Evolutionary conservation across 53 echinoderm and acorn worm genomes (phyloP), one percentile per base, ranked within the genome.

Genomic region (Crossaster papposus): DNA sequence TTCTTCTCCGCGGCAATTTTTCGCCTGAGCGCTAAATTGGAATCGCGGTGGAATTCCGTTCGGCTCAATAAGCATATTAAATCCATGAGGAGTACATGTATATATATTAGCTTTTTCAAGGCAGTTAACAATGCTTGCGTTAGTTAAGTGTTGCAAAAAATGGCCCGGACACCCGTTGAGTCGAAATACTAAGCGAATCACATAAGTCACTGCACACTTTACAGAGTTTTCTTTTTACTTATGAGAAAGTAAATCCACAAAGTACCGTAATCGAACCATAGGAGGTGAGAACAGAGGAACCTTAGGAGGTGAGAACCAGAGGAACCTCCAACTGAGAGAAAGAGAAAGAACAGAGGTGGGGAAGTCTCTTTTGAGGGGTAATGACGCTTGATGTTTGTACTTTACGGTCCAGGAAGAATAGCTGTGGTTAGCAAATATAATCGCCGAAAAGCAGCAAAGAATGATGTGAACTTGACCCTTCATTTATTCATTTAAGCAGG

Each of bases 121-220:
- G 17, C 5, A 17, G 58, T 20, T 62, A 36, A 87, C 75, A 75
- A 87, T 76, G 62, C 52, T 24, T 51, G 83, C 75, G 63, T 75
- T 76, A 76, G 62, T 77, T 87, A 75, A 87, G 87, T 87, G 87
- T 87, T 86, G n/a, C 87, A 87, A 52, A 87, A n/a, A 75, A 79
- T 80, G 77, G 77, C 64, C 44, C 77, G 55, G 54, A 87, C 62
- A 55, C 35, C 62, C 3, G 33, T 54, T 33, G 35, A 63, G 34
- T 26, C 51, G 36, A 58, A 62, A 13, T 4, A 37, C 35, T 76
- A 74, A n/a, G 58, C 32, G 63, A 35, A 87, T 77, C 58, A 14
- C 76, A 62, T 36, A 87, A 87, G 62, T 80, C 80, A 80, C 55
- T 80, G 55, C 33, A 30, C 80, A 80, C 24, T 70, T 78, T 51